Conservation (phyloP, 1,140 invertebrate genomes). For the Phortica variegata region DNA sequence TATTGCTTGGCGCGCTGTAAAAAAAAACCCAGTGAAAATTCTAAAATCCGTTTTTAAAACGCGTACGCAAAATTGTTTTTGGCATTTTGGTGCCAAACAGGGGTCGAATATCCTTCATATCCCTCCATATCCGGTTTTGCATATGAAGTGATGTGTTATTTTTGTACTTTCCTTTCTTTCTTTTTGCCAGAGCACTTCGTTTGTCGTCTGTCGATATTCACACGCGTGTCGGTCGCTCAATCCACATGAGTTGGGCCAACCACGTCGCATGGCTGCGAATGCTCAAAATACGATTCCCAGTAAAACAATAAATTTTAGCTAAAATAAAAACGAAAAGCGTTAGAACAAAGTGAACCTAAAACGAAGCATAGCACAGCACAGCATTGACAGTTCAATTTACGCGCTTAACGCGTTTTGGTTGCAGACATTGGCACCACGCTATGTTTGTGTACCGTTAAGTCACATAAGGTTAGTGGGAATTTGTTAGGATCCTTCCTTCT, state of each 20-base stretch:
- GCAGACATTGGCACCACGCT: background rate
- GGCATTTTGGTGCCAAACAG: background rate
- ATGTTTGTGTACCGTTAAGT: background rate
- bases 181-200: too few species aligned
- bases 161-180: too few species aligned
- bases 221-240: constrained; percentile 30
- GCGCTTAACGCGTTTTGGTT: background rate
- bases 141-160: constrained; percentile 24
- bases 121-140: constrained; percentile 27
- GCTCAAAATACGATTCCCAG: constrained; percentile 27
- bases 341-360: background rate
- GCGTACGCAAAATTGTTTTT: constrained; percentile 5
- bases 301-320: constrained; percentile 39
- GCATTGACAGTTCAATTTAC: constrained; percentile 48
- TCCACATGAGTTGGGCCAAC: constrained; percentile 26
- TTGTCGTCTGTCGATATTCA: constrained; percentile 34
- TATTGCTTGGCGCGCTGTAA: background rate
- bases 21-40: constrained; percentile 24
- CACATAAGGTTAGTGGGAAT: too few species aligned
- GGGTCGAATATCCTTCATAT: constrained; percentile 33
- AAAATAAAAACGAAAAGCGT: background rate
- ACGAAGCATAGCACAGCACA: constrained; percentile 6
- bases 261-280: constrained; percentile 15
- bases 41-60: constrained; percentile 46
- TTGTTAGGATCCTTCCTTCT: too few species aligned